Evolutionary conservation across 2,888 invertebrate genomes (phyloP).

Genomic region (Drosophila mettleri): DNA sequence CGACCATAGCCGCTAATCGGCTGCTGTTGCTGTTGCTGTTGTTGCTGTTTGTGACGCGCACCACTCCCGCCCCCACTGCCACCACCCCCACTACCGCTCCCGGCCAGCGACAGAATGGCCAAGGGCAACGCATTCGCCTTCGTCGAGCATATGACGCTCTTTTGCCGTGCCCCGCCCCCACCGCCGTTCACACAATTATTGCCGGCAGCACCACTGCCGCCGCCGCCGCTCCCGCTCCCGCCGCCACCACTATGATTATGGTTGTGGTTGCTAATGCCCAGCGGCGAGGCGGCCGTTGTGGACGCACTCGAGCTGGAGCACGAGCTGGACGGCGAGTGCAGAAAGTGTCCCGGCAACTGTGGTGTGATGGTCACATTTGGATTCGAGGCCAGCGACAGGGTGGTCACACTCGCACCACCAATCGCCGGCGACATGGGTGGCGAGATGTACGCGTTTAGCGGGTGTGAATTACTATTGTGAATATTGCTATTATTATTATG

Average conservation of each 20-base stretch:
- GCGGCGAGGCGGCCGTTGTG: constrained; percentile 69
- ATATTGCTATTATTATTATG: constrained; percentile 7
- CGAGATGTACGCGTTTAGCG: constrained; percentile 82
- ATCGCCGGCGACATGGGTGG: constrained; percentile 83
- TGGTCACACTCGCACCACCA: constrained; percentile 59
- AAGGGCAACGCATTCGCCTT: constrained; percentile 73
- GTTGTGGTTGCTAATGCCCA: constrained; percentile 29
- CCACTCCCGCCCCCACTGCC: constrained; percentile 14
- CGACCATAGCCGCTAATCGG: constrained; percentile 48
- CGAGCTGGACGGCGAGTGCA: constrained; percentile 72
- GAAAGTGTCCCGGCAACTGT: constrained; percentile 77
- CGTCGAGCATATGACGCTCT: constrained; percentile 84
- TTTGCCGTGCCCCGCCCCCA: constrained; percentile 65
- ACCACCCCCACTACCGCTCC: constrained; percentile 12
- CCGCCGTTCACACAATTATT: constrained; percentile 14
- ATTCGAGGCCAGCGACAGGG: constrained; percentile 81
- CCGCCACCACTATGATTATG: not conserved
- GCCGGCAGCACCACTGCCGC: constrained; percentile 8
- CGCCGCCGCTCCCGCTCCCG: not conserved
- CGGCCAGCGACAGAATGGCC: constrained; percentile 62
- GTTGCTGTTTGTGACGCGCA: constrained; percentile 41
- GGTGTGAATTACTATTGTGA: constrained; percentile 31
- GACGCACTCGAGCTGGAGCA: constrained; percentile 75
- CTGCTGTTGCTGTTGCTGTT: constrained; percentile 28
- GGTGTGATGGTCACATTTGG: constrained; percentile 83